phyloP scores from a whole-genome alignment of 2,113 vertebrate genomes.

The Oophaga pumilio region DNA sequence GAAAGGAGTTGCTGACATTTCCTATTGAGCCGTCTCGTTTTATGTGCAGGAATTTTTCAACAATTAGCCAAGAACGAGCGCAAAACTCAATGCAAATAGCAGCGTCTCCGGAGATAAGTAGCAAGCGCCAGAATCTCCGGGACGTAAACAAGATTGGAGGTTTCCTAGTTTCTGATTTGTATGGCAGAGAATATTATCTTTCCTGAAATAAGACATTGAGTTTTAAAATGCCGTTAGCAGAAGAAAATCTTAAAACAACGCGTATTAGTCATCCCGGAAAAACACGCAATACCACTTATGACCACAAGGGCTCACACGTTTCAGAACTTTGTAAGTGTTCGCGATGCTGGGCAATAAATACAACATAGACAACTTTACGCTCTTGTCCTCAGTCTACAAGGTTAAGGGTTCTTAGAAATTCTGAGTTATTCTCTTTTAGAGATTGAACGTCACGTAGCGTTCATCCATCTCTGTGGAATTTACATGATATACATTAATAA shows the following conservation, averaged over 20 bases:
- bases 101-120: not conserved
- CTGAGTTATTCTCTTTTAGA: too few species aligned
- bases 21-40: conserved; percentile 5
- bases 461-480: too few species aligned
- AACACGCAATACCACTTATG: not conserved
- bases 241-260: too few species aligned
- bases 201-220: not conserved
- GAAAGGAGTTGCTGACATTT: conserved; percentile 4
- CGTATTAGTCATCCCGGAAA: not conserved
- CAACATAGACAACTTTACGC: too few species aligned
- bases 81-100: not conserved
- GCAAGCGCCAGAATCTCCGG: not conserved
- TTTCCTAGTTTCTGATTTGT: not conserved
- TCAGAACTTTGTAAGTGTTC: too few species aligned
- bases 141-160: not conserved
- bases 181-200: not conserved
- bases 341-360: too few species aligned
- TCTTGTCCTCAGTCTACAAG: too few species aligned
- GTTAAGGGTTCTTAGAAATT: too few species aligned
- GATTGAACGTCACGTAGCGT: too few species aligned
- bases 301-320: too few species aligned
- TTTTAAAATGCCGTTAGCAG: not conserved
- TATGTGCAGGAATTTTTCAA: not conserved
- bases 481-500: too few species aligned
- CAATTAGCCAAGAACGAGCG: conserved; percentile 9